Conservation (phyloP, 2,888 invertebrate genomes). For the Tipula unca region DNA sequence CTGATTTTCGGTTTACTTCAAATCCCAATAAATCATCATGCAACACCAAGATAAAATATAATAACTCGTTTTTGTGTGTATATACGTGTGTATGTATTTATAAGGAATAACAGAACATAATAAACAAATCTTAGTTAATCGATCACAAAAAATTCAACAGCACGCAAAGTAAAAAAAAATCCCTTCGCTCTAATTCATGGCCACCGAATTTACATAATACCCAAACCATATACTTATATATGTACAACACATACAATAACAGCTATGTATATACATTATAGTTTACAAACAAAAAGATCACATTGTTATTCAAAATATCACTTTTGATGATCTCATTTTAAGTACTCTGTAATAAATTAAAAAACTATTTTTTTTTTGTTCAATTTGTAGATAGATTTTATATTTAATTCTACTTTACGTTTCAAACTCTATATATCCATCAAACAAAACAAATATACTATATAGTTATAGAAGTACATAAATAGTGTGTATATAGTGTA, state of each 20-base stretch:
- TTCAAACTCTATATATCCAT: not conserved
- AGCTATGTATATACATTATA: not conserved
- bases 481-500: not conserved
- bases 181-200: not conserved
- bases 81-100: no score
- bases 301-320: not conserved
- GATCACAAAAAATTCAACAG: not conserved
- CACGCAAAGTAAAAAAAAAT: not conserved
- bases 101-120: no score
- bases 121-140: not conserved
- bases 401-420: not conserved
- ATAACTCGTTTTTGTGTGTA: no score
- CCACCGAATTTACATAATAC: not conserved
- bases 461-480: not conserved
- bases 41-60: no score
- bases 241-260: not conserved
- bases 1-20: no score
- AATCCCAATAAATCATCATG: no score
- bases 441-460: not conserved
- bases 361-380: not conserved
- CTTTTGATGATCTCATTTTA: conserved; percentile 8
- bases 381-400: not conserved
- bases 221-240: not conserved
- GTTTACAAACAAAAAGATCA: not conserved
- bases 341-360: not conserved